These are phyloP conservation scores for Metaphire vulgaris DNA, from an alignment of 1,140 invertebrate genomes.

Conservation along the genomic window DNA sequence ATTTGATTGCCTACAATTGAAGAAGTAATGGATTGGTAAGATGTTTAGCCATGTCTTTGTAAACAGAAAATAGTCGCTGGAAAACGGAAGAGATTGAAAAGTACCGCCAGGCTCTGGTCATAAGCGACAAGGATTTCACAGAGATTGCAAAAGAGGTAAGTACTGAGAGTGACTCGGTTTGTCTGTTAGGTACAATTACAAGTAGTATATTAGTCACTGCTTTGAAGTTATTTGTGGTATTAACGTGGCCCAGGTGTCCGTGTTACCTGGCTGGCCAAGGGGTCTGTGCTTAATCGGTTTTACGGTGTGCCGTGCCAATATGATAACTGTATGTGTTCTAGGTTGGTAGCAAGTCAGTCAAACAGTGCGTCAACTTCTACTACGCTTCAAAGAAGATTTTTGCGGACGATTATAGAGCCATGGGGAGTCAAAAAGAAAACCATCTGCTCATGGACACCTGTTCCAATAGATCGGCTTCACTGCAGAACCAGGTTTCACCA, in stretches of 20 bases:
- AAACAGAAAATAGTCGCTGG: no score
- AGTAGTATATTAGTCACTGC: not conserved
- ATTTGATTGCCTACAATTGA: no score
- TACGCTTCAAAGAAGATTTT: not conserved
- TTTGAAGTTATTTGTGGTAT: not conserved
- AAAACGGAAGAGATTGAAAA: conserved; percentile 73
- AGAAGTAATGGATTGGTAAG: no score
- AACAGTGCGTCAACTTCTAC: conserved; percentile 63
- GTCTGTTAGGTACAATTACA: not conserved
- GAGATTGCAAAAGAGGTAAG: conserved; percentile 76
- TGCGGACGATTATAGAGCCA: not conserved
- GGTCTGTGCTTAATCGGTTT: no score
- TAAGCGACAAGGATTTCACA: conserved; percentile 88
- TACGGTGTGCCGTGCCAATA: no score
- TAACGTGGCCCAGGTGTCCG: not conserved
- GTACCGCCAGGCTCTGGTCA: conserved; percentile 79
- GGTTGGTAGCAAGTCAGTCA: conserved; percentile 77
- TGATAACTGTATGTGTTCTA: conserved; percentile 45
- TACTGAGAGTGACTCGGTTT: conserved; percentile 7
- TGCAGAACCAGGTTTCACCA: no score
- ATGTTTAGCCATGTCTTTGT: no score
- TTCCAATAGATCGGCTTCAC: no score
- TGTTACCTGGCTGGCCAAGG: no score
- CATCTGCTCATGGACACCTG: no score
- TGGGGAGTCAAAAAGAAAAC: no score